phyloP scores from a whole-genome alignment of 2,888 invertebrate species.

The Amaurobius ferox region DNA sequence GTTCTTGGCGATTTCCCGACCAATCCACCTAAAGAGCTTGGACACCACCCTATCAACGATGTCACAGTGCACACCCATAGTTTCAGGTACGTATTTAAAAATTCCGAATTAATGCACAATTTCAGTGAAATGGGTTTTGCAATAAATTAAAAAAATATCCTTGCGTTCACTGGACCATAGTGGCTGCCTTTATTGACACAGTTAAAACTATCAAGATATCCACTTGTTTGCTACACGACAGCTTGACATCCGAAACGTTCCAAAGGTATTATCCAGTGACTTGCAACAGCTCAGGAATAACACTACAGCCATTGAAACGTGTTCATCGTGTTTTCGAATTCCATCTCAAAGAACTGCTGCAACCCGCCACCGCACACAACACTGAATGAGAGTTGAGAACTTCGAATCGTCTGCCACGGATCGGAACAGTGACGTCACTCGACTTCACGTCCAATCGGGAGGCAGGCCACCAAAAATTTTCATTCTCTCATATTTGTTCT shows the following conservation, averaged over 20 bases:
- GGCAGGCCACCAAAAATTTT: constrained; percentile 43
- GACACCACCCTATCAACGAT: constrained; percentile 74
- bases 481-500: constrained; percentile 15
- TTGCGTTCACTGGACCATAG: constrained; percentile 16
- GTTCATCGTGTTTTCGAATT: not conserved
- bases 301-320: constrained; percentile 1
- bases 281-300: not conserved
- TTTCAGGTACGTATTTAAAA: not conserved
- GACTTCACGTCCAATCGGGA: constrained; percentile 45
- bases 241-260: not conserved
- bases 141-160: not conserved
- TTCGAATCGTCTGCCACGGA: constrained; percentile 59
- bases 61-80: constrained; percentile 34
- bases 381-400: constrained; percentile 52
- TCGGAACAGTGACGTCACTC: constrained; percentile 39
- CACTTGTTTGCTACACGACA: constrained; percentile 1
- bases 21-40: constrained; percentile 79
- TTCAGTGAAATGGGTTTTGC: not conserved
- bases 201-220: not conserved
- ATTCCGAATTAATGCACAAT: not conserved
- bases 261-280: not conserved
- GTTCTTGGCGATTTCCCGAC: constrained; percentile 86
- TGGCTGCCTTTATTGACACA: not conserved
- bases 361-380: constrained; percentile 35
- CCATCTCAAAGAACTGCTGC: constrained; percentile 17